Base-by-base conservation (phyloP, 2,888 invertebrate genomes). In the Dilophus febrilis region DNA sequence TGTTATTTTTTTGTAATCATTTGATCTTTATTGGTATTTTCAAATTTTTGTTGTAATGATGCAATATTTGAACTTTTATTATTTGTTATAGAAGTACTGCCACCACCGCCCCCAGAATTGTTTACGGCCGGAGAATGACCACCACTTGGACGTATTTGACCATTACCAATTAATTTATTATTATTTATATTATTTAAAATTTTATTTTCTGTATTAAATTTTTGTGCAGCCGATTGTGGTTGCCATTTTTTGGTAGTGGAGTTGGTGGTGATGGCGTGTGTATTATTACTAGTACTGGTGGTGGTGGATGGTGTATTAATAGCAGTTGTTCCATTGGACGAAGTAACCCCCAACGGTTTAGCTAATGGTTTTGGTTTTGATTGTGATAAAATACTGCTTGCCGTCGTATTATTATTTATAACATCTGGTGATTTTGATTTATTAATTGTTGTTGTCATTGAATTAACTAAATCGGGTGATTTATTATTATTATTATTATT, bases 11-110 rank as follows among this genome's bases (percentile, higher is more conserved):
- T 22, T 22, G 8, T 22, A 6, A 22, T 22, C 8, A 22, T 8
- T 22, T 6, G 22, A 22, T 22, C 22, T 22, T 22, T 22, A 6
- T 22, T 22, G 5, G 22, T 22, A 34, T 17, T 72, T 60, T 84
- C 83, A 54, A 83, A 84, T 57, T 79, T 82, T 51, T 81, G 81
- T 51, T 84, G 83, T 49, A 84, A 63, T 42, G 77, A 75, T 26
- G 82, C 82, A 40, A 83, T 80, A 55, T 74, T 80, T 16, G 79
- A 79, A 32, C 65, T 64, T 53, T 73, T 73, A 46, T 64, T 61
- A 4, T 73, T 64, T 19, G 69, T 17, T 14, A 62, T 41, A 66
- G 49, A 52, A 68, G 68, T 32, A 65, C 61, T 39, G 64, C 63
- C 40, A 58, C 43, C n/a, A n/a, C n/a, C n/a, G n/a, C n/a, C n/a